Evolutionary conservation across 2,797 vertebrate genomes (phyloP).

Genomic region (Channallabes apus): DNA sequence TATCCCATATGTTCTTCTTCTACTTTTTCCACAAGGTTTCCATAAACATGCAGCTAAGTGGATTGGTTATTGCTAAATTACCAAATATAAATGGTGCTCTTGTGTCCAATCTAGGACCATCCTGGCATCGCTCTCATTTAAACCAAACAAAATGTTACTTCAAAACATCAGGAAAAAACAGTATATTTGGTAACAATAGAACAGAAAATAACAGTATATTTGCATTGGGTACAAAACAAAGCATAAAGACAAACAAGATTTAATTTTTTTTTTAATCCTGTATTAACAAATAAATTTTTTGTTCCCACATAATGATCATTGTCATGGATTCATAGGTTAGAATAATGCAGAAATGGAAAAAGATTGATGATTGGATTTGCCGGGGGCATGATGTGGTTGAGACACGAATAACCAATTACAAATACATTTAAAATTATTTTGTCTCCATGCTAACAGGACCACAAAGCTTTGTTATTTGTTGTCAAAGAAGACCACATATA

Average conservation of each 20-base stretch:
- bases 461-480: neutral
- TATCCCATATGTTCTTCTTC: neutral
- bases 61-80: neutral
- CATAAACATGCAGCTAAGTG: neutral
- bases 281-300: neutral
- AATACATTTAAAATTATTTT: neutral
- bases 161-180: neutral
- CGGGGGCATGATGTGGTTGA: neutral
- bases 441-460: neutral
- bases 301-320: neutral
- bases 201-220: too few species aligned
- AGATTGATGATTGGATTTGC: neutral
- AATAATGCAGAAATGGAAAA: neutral
- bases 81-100: neutral
- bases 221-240: neutral
- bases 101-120: neutral
- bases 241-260: too few species aligned
- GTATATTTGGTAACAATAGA: neutral
- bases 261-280: too few species aligned
- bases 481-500: neutral
- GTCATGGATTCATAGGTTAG: neutral
- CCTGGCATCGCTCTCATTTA: neutral
- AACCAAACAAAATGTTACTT: neutral
- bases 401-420: neutral
- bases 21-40: neutral